A percentile compares a stretch with the other conserved stretches of the same genome.
Conservation (phyloP, 2,888 invertebrate species). For the Diploptera punctata region DNA sequence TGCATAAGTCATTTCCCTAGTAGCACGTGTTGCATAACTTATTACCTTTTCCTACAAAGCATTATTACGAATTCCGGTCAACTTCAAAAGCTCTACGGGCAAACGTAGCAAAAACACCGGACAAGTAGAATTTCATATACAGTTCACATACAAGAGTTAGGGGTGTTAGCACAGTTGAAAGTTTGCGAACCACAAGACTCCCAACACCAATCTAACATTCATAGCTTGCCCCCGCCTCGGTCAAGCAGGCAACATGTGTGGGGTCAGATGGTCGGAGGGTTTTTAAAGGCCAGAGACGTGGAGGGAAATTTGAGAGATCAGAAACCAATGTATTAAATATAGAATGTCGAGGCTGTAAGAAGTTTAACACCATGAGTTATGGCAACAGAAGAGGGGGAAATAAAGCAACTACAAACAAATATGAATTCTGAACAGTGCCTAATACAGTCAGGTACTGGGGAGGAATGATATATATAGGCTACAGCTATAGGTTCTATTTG, state of each 20-base stretch:
- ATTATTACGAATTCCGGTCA: constrained; percentile 29
- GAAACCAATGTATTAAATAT: constrained; percentile 3
- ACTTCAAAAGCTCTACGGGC: constrained; percentile 24
- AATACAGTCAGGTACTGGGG: too few species aligned
- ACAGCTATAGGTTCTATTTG: too few species aligned
- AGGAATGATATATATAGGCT: too few species aligned
- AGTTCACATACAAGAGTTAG: neutral
- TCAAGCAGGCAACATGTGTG: constrained; percentile 4
- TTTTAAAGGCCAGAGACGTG: neutral
- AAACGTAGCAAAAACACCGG: neutral
- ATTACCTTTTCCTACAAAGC: constrained; percentile 24
- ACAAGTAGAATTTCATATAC: constrained; percentile 29
- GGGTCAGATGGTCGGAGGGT: neutral
- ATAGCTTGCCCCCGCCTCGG: constrained; percentile 13
- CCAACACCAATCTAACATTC: constrained; percentile 24
- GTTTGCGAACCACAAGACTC: constrained; percentile 7
- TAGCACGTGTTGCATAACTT: constrained; percentile 25
- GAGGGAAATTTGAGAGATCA: neutral
- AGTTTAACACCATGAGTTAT: neutral
- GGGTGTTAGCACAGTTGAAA: neutral
- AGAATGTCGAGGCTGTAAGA: neutral
- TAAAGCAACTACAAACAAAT: too few species aligned
- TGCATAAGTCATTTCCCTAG: too few species aligned
- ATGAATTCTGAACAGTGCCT: too few species aligned
- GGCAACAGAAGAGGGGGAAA: neutral